A percentile compares a stretch with the other conserved stretches of the same genome.
Evolutionary conservation across 2,888 invertebrate species (phyloP).

Genomic region (Thelaira solivaga): DNA sequence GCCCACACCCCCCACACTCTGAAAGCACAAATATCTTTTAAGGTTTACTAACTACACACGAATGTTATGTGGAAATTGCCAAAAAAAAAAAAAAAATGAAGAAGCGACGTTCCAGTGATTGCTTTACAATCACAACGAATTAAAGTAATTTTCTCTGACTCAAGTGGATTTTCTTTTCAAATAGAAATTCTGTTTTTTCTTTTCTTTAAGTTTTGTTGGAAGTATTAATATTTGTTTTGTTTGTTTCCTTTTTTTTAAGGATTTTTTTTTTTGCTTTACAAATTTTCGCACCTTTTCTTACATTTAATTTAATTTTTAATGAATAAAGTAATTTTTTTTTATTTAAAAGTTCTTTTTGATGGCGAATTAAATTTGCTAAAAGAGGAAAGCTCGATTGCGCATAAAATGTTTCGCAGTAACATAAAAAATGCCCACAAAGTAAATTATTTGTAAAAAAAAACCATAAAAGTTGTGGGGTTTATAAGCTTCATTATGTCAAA

Average conservation of each 20-base stretch:
- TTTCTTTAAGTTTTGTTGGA: background rate
- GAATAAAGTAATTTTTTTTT: slow-evolving; percentile 9
- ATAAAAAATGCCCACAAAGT: slow-evolving; percentile 7
- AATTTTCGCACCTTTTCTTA: slow-evolving; percentile 23
- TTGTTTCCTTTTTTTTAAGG: slow-evolving; percentile 35
- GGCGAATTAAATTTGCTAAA: slow-evolving; percentile 44
- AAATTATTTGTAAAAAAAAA: slow-evolving; percentile 21
- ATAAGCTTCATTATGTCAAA: slow-evolving; percentile 66
- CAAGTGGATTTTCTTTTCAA: slow-evolving; percentile 49
- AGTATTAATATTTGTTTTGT: background rate
- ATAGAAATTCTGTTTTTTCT: background rate
- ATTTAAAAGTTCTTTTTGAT: slow-evolving; percentile 29
- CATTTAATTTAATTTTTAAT: slow-evolving; percentile 42
- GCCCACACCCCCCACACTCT: background rate
- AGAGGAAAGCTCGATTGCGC: slow-evolving; percentile 43
- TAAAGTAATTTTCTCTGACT: slow-evolving; percentile 61
- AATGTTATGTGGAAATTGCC: background rate
- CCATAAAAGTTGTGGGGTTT: slow-evolving; percentile 23
- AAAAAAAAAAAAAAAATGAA: too few species aligned
- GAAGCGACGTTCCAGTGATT: slow-evolving; percentile 48
- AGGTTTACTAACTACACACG: background rate
- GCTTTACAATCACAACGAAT: slow-evolving; percentile 59
- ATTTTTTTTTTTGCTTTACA: slow-evolving; percentile 24
- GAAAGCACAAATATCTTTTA: background rate
- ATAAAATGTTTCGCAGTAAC: slow-evolving; percentile 6